These are phyloP conservation scores for Mungos mungo DNA, from an alignment of 2,113 vertebrate species.

Conservation along the genomic window DNA sequence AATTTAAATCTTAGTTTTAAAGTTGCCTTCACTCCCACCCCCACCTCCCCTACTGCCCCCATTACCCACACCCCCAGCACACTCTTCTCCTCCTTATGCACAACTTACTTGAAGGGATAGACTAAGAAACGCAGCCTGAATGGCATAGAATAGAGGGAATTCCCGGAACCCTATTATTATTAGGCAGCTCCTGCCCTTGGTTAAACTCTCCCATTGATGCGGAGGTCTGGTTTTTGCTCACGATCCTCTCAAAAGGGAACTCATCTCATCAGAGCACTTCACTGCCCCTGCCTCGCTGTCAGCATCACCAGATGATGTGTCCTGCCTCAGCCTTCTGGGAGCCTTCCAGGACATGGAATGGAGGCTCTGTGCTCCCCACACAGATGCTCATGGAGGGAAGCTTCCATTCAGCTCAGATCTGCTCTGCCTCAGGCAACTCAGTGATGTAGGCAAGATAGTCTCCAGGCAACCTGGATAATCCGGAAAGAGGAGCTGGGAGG, in stretches of 20 bases:
- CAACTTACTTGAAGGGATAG: neutral
- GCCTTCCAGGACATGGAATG: neutral
- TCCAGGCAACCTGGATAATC: neutral
- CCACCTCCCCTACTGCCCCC: rapidly evolving
- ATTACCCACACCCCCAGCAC: too few species aligned
- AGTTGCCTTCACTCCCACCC: neutral
- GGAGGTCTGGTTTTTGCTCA: neutral
- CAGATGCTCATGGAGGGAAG: neutral
- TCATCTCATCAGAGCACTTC: neutral
- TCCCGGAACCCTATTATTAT: neutral
- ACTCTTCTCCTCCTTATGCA: neutral
- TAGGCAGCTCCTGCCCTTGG: neutral
- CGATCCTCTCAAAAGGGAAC: neutral
- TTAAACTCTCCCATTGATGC: neutral
- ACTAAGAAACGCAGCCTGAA: neutral
- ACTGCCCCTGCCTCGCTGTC: neutral
- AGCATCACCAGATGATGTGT: neutral
- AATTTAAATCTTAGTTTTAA: neutral
- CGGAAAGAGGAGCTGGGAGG: neutral
- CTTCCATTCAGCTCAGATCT: neutral
- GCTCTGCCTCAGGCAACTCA: neutral
- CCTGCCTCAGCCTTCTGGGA: neutral
- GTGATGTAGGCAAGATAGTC: neutral
- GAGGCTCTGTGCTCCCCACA: neutral
- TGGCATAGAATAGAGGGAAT: neutral